Conservation (phyloP, 2,113 vertebrate species). For the Clarias macrocephalus region DNA sequence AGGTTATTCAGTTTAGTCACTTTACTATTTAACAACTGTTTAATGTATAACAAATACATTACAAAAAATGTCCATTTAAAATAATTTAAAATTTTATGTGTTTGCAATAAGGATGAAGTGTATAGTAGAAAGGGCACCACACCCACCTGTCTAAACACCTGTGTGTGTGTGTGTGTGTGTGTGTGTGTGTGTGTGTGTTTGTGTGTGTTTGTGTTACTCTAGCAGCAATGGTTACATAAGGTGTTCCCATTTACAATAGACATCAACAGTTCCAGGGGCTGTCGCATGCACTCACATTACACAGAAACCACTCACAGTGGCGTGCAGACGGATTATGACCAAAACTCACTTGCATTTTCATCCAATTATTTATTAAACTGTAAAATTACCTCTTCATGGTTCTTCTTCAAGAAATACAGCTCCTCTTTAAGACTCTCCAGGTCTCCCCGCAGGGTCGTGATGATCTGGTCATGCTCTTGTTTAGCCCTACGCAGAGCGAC, state of each 20-base stretch:
- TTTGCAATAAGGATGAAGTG: background rate
- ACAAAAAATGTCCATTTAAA: background rate
- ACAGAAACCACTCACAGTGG: background rate
- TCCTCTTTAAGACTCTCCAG: constrained; percentile 88
- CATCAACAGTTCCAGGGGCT: constrained; percentile 6
- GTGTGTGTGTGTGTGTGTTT: constrained; percentile 35
- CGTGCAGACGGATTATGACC: background rate
- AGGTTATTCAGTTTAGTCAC: background rate
- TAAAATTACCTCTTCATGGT: constrained; percentile 82
- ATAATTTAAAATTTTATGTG: background rate
- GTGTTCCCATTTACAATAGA: constrained; percentile 50
- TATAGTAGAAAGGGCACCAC: constrained; percentile 61
- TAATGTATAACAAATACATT: too few relatives aligned
- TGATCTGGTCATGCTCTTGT: constrained; percentile 81
- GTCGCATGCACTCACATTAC: constrained; percentile 6
- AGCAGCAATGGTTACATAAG: constrained; percentile 35
- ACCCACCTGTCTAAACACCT: constrained; percentile 63
- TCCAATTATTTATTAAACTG: background rate
- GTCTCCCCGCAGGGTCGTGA: constrained; percentile 80
- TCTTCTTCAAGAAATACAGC: constrained; percentile 86
- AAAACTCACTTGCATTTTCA: background rate
- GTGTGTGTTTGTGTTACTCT: constrained; percentile 17
- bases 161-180: constrained; percentile 7
- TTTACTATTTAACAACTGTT: too few relatives aligned
- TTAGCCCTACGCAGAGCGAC: constrained; percentile 79